Base-by-base conservation (phyloP, 2,113 vertebrate genomes). In the Malurus alboscapulatus region DNA sequence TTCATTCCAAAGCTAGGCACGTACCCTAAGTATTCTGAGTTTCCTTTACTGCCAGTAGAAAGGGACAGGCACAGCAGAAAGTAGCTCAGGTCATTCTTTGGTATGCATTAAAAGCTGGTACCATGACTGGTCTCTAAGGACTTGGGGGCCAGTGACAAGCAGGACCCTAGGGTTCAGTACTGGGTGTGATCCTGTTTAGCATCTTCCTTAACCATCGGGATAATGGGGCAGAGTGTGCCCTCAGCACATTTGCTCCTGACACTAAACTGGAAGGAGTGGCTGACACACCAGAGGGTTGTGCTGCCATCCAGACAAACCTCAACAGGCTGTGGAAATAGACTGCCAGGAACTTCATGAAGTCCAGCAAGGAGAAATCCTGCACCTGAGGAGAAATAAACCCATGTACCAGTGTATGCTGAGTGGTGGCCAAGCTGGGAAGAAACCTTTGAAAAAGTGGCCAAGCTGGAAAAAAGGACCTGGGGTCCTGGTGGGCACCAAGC, bases 261-360 rank as follows among this genome's bases (percentile, higher is more conserved):
- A 8, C 32, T 85, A 15, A 71, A 58, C 48, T 32, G 14, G 50
- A 58, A 63, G 40, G 38, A 63, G 48, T 51, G 19, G 8, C 54
- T 51, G 30, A 29, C 44, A 57, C 8, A 53, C 6, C 11, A 50
- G 38, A 57, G 7, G 36, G 12, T 73, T 0, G 0, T 58, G 48
- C 72, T 79, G 76, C 27, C 29, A 30, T 40, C 26, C 38, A 71
- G 42, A 66, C 7, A 17, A 51, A 57, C 26, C 26, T 85, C 61
- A 22, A 27, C 17, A 92, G 47, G 17, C 55, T 75, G 17, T 53
- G 58, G 32, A 79, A 88, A 38, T 18, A 21, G 45, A 14, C 71
- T 82, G 32, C 29, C n/a, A 54, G 55, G 51, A 92, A 54, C 29
- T 2, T 85, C 27, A 12, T 54, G 51, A 51, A 58, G 10, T 73